Conservation (phyloP, 2,113 vertebrate species). For the Opisthocomus hoazin region DNA sequence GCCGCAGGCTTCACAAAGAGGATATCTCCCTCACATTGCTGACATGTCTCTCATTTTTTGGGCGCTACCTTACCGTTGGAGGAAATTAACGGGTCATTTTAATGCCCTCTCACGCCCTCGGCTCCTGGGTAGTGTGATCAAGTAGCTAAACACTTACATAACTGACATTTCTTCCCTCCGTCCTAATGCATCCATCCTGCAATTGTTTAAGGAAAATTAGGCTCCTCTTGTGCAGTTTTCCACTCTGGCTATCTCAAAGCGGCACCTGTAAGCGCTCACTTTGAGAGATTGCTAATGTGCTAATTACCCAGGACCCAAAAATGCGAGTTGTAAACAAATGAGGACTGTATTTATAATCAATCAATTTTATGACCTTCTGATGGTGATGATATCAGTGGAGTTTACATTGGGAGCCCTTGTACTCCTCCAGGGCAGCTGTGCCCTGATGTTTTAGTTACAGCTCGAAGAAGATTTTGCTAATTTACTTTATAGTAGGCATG, state of each 20-base stretch:
- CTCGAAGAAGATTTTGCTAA: conserved; percentile 60
- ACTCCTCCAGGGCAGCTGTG: conserved; percentile 87
- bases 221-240: background rate
- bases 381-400: conserved; percentile 95
- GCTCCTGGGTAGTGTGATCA: conserved; percentile 38
- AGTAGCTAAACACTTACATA: background rate
- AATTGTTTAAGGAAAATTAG: background rate
- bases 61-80: conserved; percentile 48
- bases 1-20: conserved; percentile 60
- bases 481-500: conserved; percentile 64
- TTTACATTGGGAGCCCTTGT: conserved; percentile 89
- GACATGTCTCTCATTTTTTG: conserved; percentile 81
- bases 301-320: conserved; percentile 90
- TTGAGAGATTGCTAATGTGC: conserved; percentile 88
- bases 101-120: conserved; percentile 17
- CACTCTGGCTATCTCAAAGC: background rate
- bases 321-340: conserved; percentile 95
- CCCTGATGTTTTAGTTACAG: conserved; percentile 73
- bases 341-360: conserved; percentile 98
- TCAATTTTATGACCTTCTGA: conserved; percentile 98
- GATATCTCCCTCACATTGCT: conserved; percentile 81
- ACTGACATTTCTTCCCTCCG: background rate
- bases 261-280: conserved; percentile 95
- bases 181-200: background rate
- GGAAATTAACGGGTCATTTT: conserved; percentile 48